Evolutionary conservation across 2,113 vertebrate species (phyloP), one percentile per base, ranked within the genome.

Genomic region (Numida meleagris): DNA sequence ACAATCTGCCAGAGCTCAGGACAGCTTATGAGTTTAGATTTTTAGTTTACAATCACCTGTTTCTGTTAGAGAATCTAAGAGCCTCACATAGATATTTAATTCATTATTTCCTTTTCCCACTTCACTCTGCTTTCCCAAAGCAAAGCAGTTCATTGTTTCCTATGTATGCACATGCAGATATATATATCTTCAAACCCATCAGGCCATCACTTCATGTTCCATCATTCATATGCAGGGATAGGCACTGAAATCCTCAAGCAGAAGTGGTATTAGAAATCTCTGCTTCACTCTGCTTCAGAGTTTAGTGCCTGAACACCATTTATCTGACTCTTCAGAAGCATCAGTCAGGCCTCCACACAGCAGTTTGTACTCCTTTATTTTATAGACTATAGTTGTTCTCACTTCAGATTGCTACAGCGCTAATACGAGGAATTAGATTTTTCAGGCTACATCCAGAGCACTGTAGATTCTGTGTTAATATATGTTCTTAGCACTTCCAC

Each of bases 261-360:
- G 34, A 19, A 72, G 19, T 66, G 75, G 50, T 59, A 68, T 14
- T 29, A 71, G 79, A 81, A 88, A 83, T n/a, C 7, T 82, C 51
- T 91, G 51, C 43, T 48, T 76, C 58, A 59, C 6, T 15, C 23
- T 59, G 65, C 34, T 82, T 66, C 55, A 51, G 59, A 77, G 34
- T 33, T 72, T 0, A 0, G 10, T 36, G 63, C 4, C 17, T 46
- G 6, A 76, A 24, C 53, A 70, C 8, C 14, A 9, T 48, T 79
- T 61, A n/a, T 79, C 71, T 62, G 14, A 38, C 42, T 72, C 61
- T 17, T 63, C 42, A 82, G 50, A 38, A 43, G 51, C 62, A 88
- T 55, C 73, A 81, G 38, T 63, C 45, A 46, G 33, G 51, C 29
- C 61, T 83, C 57, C 65, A 83, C 34, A 51, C 6, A 70, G 46